A percentile compares a stretch with the other conserved stretches of the same genome.
Evolutionary conservation across 2,797 vertebrate genomes (phyloP).

Genomic region (Hozukius guyotensis): DNA sequence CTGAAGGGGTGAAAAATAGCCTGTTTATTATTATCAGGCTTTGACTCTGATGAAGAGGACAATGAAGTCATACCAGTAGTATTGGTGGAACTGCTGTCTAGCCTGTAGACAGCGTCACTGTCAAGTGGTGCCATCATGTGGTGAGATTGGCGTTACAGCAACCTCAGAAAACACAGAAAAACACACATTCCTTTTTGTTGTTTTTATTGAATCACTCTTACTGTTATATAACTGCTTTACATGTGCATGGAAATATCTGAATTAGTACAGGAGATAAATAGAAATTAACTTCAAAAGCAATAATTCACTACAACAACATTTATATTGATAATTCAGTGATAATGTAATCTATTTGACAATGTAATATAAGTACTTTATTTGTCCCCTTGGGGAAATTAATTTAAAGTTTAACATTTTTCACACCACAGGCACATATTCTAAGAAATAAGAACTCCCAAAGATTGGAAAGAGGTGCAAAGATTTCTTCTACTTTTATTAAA

Average conservation of each 20-base stretch:
- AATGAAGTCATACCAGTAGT: not conserved
- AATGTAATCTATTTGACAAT: not conserved
- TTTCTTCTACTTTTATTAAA: not conserved
- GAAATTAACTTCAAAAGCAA: not conserved
- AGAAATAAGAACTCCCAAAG: not conserved
- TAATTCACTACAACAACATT: not conserved
- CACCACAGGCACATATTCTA: not conserved
- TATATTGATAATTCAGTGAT: not conserved
- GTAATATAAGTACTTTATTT: not conserved
- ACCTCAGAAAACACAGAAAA: not conserved
- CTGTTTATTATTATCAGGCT: too few species aligned
- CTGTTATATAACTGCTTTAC: not conserved
- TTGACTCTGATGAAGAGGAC: not conserved
- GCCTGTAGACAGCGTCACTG: not conserved
- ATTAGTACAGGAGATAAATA: not conserved
- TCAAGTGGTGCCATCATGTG: constrained; percentile 43
- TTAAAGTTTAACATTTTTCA: too few species aligned
- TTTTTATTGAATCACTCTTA: not conserved
- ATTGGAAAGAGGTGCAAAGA: not conserved
- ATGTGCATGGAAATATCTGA: not conserved
- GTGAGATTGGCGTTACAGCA: not conserved
- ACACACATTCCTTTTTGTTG: not conserved
- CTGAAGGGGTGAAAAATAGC: not conserved
- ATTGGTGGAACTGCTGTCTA: not conserved
- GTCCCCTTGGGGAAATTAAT: not conserved